Percentiles rank a stretch among this genome's conserved stretches.
Evolutionary conservation across 2,888 invertebrate species (phyloP).

Genomic region (Brenthis hecate): DNA sequence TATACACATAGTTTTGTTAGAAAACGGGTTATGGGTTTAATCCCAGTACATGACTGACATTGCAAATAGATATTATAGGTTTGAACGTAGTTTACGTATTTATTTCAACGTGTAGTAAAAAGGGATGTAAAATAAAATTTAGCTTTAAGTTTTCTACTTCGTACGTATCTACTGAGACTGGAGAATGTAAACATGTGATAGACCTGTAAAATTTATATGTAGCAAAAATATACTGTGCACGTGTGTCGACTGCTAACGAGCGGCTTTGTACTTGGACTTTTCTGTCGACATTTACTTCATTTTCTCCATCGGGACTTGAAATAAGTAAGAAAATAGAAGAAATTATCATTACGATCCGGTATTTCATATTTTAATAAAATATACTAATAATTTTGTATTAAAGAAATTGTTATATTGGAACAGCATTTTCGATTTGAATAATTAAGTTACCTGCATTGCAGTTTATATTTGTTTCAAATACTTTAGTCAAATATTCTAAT

Average conservation of each 20-base stretch:
- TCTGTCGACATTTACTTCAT: constrained; percentile 30
- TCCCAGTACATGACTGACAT: too few species aligned
- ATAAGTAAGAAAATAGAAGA: constrained; percentile 1
- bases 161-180: neutral
- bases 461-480: neutral
- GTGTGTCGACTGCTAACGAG: constrained; percentile 34
- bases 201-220: constrained; percentile 4
- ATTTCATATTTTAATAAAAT: neutral
- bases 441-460: constrained; percentile 5
- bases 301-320: constrained; percentile 23
- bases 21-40: too few species aligned
- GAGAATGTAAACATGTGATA: constrained; percentile 12
- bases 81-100: too few species aligned
- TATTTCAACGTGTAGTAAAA: neutral
- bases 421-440: too few species aligned
- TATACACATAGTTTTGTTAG: too few species aligned
- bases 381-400: too few species aligned
- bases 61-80: too few species aligned
- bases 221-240: constrained; percentile 29
- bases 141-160: neutral
- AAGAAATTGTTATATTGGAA: too few species aligned
- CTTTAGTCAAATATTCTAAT: neutral
- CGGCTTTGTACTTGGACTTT: constrained; percentile 30
- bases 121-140: neutral
- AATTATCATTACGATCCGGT: neutral